These are phyloP conservation scores for rabbit (Oryctolagus cuniculus) DNA, from an alignment of 2,113 vertebrate genomes.

Conservation along the genomic window mOryCun1.1 NC_091434.1:157094001-157094500, in stretches of 20 bases:
- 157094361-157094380: constrained; percentile 6
- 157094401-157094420: background rate
- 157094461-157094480: background rate
- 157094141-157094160: constrained; percentile 72
- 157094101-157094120: constrained; percentile 70
- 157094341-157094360: background rate
- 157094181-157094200: constrained; percentile 52
- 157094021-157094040: constrained; percentile 74
- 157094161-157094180: constrained; percentile 70
- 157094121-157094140: constrained; percentile 65
- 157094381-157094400: constrained; percentile 53
- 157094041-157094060: constrained; percentile 72
- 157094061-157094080: constrained; percentile 71
- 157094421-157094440: background rate
- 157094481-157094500: background rate
- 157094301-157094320: constrained; percentile 2
- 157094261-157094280: constrained; percentile 50
- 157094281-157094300: constrained; percentile 40
- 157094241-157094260: constrained; percentile 55
- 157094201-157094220: constrained; percentile 27
- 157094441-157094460: background rate
- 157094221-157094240: constrained; percentile 39
- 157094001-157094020: constrained; percentile 77
- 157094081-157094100: constrained; percentile 71
- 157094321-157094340: constrained; percentile 63